Evolutionary conservation across 2,888 invertebrate species (phyloP).

Genomic region (Dryomyza anilis): DNA sequence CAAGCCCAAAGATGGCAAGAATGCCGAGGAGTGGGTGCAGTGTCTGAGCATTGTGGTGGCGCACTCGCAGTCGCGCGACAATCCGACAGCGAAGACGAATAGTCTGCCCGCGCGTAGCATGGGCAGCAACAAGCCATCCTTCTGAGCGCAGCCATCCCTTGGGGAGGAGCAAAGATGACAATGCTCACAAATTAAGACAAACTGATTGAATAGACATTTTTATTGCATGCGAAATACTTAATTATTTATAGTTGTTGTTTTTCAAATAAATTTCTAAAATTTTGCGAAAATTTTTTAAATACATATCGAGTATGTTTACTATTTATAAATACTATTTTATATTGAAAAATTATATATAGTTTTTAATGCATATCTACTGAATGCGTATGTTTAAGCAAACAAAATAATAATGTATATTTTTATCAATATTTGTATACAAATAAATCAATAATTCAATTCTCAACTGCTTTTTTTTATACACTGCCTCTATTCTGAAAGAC

Average conservation of each 20-base stretch:
- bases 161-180: background rate
- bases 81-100: slow-evolving; percentile 61
- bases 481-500: too few species aligned
- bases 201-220: background rate
- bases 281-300: slow-evolving; percentile 40
- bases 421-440: background rate
- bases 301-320: background rate
- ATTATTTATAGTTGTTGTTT: slow-evolving; percentile 1
- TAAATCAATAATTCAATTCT: background rate
- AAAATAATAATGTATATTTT: slow-evolving; percentile 3
- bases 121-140: slow-evolving; percentile 58
- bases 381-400: background rate
- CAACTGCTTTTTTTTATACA: too few species aligned
- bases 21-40: slow-evolving; percentile 96
- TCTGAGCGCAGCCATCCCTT: slow-evolving; percentile 38
- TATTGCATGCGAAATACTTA: slow-evolving; percentile 8
- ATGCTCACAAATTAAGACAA: too few species aligned
- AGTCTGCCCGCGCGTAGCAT: slow-evolving; percentile 61
- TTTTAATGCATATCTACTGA: background rate
- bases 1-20: slow-evolving; percentile 92
- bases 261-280: slow-evolving; percentile 42
- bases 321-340: background rate
- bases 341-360: background rate
- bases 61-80: slow-evolving; percentile 65
- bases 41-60: slow-evolving; percentile 92